Percentiles rank a stretch among this genome's conserved stretches.
phyloP scores from a whole-genome alignment of 2,797 vertebrate species.

The Nannoperca obscura region DNA sequence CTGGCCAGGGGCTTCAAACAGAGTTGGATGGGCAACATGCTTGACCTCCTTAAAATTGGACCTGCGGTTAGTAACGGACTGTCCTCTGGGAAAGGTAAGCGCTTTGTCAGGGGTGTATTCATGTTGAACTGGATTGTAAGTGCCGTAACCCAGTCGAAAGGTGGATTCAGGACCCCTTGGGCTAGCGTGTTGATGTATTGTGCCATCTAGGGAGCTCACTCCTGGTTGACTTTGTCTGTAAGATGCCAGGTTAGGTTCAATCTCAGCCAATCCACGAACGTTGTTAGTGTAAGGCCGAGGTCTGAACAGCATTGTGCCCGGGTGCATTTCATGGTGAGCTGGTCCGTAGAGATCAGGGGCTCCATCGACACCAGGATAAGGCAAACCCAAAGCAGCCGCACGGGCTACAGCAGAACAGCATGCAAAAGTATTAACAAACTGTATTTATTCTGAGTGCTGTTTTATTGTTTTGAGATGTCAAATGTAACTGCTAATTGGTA shows the following conservation, averaged over 20 bases:
- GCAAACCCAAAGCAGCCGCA: constrained; percentile 72
- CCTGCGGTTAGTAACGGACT: constrained; percentile 5
- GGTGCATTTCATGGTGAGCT: constrained; percentile 8
- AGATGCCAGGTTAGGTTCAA: constrained; percentile 2
- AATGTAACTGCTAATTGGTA: constrained; percentile 43
- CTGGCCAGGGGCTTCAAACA: constrained; percentile 28
- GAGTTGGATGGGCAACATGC: constrained; percentile 48
- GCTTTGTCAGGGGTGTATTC: constrained; percentile 24
- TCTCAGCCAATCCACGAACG: neutral
- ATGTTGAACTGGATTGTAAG: constrained; percentile 22
- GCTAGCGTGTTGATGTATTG: constrained; percentile 6
- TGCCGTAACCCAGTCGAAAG: neutral
- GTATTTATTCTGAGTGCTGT: neutral
- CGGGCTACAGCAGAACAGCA: constrained; percentile 51
- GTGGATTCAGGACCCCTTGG: constrained; percentile 23
- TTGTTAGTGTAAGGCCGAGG: neutral
- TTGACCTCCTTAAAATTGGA: constrained; percentile 64
- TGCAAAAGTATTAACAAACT: neutral
- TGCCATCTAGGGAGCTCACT: neutral
- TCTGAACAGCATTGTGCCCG: neutral
- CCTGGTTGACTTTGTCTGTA: neutral
- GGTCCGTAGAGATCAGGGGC: constrained; percentile 44
- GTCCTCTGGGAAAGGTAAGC: constrained; percentile 44
- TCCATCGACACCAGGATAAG: constrained; percentile 60
- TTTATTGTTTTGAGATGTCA: constrained; percentile 35